Conservation (phyloP, 2,113 vertebrate species). For the Cryptomyrus ogoouensis region DNA sequence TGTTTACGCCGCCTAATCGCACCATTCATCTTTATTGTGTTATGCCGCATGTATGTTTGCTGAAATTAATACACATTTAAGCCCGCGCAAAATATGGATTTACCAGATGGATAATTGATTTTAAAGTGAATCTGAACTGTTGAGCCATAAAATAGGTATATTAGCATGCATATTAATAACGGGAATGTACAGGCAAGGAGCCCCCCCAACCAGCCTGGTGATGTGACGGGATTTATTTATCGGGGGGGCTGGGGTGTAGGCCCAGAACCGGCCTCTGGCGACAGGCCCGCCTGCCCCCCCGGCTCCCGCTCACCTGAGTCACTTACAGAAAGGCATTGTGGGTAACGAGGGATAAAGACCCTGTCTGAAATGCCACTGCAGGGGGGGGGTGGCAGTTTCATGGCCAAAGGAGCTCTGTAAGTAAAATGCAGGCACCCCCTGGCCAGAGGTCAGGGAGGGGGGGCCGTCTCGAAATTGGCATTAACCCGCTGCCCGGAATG, state of each 20-base stretch:
- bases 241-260: constrained; percentile 1
- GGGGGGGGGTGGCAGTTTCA: not conserved
- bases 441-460: not conserved
- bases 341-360: not conserved
- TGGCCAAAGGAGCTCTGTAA: not conserved
- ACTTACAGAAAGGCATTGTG: not conserved
- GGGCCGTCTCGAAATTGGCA: not conserved
- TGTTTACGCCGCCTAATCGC: constrained; percentile 51
- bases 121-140: constrained; percentile 52
- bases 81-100: constrained; percentile 40
- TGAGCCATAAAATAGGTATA: constrained; percentile 53
- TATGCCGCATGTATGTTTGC: constrained; percentile 53
- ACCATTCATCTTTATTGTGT: constrained; percentile 55
- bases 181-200: constrained; percentile 36
- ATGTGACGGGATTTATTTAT: constrained; percentile 46
- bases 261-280: not conserved
- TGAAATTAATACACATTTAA: constrained; percentile 52
- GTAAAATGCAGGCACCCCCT: not conserved
- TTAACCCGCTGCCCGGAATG: not conserved
- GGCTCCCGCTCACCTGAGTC: not conserved
- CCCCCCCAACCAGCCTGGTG: constrained; percentile 33
- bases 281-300: too few species aligned
- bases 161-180: constrained; percentile 55
- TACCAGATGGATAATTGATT: constrained; percentile 55
- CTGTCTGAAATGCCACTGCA: not conserved